Evolutionary conservation across 2,888 invertebrate species (phyloP), one percentile per base, ranked within the genome.

Genomic region (Meganola albula): DNA sequence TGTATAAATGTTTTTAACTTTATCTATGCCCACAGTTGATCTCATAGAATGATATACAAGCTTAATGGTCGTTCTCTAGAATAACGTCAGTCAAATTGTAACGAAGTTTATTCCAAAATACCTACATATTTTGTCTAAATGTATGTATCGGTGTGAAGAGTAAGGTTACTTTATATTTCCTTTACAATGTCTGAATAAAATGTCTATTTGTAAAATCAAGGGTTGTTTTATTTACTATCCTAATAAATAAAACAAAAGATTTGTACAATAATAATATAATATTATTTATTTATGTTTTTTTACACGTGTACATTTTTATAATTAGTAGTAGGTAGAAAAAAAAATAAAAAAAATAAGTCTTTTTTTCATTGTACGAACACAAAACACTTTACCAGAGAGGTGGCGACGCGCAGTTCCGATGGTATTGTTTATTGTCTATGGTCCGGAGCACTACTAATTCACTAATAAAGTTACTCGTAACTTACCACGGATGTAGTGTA

Each of bases 171-270:
- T 82, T 77, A 58, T 80, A 76, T 78, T 82, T 83, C 74, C 70
- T 83, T 80, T 80, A 84, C 77, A 77, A 78, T 75, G 70, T 83
- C 77, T 72, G 59, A 84, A 80, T 83, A 84, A 82, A 83, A 66
- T 71, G 67, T 82, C 75, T 77, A 73, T 80, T 76, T 78, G 57
- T 80, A 82, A 72, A 53, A 62, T 58, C 44, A 40, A 40, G 39
- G 25, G 36, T 52, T 22, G 56, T 64, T 67, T 78, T 31, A 55
- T 67, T 61, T 48, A 34, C n/a, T n/a, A n/a, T n/a, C n/a, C n/a
- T n/a, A n/a, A n/a, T n/a, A n/a, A n/a, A n/a, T n/a, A n/a, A n/a
- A n/a, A n/a, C n/a, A n/a, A n/a, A 79, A 78, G 34, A 41, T 26
- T n/a, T 30, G 38, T 63, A 76, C 76, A 57, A 48, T 43, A 33